These are phyloP conservation scores for Mesochorus sp. DNA, from an alignment of 2,888 invertebrate genomes.

Conservation along the genomic window DNA sequence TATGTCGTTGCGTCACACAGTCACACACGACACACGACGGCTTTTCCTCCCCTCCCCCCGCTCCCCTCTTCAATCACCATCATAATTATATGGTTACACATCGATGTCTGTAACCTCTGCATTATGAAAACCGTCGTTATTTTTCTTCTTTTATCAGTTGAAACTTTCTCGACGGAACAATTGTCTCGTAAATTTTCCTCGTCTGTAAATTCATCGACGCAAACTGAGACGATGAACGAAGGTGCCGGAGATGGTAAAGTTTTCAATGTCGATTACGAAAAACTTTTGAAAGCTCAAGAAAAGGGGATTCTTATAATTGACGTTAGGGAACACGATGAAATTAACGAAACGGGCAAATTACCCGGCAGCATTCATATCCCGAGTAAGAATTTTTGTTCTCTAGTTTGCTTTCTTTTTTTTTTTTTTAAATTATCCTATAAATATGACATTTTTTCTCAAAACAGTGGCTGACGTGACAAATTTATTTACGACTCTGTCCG, in stretches of 20 bases:
- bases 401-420: no score
- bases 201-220: not conserved
- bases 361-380: conserved; percentile 91
- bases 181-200: conserved; percentile 29
- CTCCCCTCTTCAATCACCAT: no score
- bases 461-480: conserved; percentile 84
- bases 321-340: conserved; percentile 89
- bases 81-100: no score
- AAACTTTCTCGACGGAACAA: conserved; percentile 29
- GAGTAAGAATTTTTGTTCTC: conserved; percentile 84
- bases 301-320: conserved; percentile 86
- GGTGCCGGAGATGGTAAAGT: conserved; percentile 61
- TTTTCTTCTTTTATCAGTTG: no score
- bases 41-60: no score
- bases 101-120: no score
- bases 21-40: no score
- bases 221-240: conserved; percentile 61
- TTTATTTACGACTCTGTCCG: conserved; percentile 81
- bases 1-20: no score
- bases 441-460: conserved; percentile 61
- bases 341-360: conserved; percentile 87
- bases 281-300: conserved; percentile 80
- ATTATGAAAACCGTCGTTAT: no score
- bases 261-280: conserved; percentile 70
- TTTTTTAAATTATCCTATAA: not conserved